Evolutionary conservation across 2,888 invertebrate species (phyloP), one percentile per base, ranked within the genome.

Genomic region (Agrotis clavis): DNA sequence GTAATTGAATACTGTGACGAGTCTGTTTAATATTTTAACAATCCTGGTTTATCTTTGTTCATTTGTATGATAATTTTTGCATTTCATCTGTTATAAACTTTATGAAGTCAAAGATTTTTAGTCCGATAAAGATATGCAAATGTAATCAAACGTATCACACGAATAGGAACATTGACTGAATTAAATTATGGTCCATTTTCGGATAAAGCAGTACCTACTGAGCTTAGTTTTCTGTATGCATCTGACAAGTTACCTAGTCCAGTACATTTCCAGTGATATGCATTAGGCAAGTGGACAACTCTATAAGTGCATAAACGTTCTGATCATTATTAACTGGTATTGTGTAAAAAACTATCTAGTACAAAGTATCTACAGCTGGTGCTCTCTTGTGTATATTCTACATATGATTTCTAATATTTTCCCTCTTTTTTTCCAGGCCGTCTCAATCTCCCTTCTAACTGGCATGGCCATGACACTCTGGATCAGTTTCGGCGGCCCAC

Each of bases 401-500:
- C 41, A 41, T 11, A 41, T 41, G 0, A 41, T 41, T 48, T 21
- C 19, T 25, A 4, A 4, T 53, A 14, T 48, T 41, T 16, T n/a
- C 1, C 41, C 4, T 59, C 1, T 30, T 11, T 1, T 47, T 5
- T 71, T 94, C 11, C 92, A 97, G 97, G 99, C 99, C 45, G 98
- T 97, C 0, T 94, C 98, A 14, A 87, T 95, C 16, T 98, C 98
- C 0, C 92, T 98, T 3, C 62, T 97, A 0, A 87, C 94, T 7
- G 98, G 98, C 0, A 95, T 99, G 74, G 93, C 96, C 0, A 89
- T 98, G 67, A 97, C 98, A 1, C 95, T 99, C 59, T 98, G 98
- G 98, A 97, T 99, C 82, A 98, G 98, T 65, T 98, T 99, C 90
- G 98, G 98, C 0, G 97, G 97, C 6, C 98, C 98, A 0, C 97